Evolutionary conservation across 92 coral and sea anemone genomes (phyloP), one percentile per base, ranked within the genome.

Genomic region (Phymanthus crucifer): DNA sequence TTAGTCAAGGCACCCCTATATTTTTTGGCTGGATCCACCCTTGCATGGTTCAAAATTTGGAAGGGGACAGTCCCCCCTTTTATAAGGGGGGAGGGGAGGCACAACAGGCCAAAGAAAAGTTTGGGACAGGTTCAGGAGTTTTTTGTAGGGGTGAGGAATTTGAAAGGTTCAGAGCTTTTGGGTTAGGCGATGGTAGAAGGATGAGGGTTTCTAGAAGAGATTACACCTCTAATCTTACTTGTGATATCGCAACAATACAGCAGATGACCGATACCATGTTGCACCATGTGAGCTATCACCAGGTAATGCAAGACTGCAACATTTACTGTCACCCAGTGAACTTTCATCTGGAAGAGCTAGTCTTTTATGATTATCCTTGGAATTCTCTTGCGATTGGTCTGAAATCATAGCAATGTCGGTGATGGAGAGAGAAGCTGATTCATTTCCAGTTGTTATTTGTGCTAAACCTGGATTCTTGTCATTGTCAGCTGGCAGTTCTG

Each of bases 191-290:
- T 38, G 43, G 43, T 38, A 11, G 45, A 11, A 11, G 45, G 45
- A 11, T 6, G 45, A 11, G 45, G 45, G 45, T n/a, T n/a, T n/a
- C 43, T 38, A 11, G 45, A 11, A 11, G 10, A 11, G 45, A 43
- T 43, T 43, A n/a, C n/a, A n/a, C n/a, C n/a, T n/a, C n/a, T 43
- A 43, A 10, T 43, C 94, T 36, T 77, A 95, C 98, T 90, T 93
- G 83, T 95, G 98, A 82, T 93, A 90, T 78, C 81, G 74, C 23
- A 95, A 83, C 72, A 95, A 66, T 32, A 95, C 89, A 64, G 98
- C 98, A 8, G 98, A 95, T 0, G 98, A 86, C 50, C 98, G 94
- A 85, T 85, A 87, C 98, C 98, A 95, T 32, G 87, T 91, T 12
- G 98, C 98, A 66, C 97, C 97, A 78, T 93, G 95, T 61, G 92